Base-by-base conservation (phyloP, 2,797 vertebrate species). In the Malacoctenus gilli region DNA sequence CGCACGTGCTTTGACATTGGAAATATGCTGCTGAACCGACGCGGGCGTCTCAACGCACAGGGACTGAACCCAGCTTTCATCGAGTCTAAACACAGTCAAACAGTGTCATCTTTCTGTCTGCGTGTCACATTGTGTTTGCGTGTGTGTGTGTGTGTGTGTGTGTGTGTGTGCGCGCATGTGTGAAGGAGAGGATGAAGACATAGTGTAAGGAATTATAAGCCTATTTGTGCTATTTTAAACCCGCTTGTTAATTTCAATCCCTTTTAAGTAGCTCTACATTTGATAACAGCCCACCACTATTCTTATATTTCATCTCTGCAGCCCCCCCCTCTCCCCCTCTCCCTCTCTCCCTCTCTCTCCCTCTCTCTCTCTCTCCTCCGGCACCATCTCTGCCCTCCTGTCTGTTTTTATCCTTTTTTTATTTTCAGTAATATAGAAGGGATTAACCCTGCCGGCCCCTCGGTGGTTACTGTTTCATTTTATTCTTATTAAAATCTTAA, bases 401-500 rank as follows among this genome's bases (percentile, higher is more conserved):
- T 91, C 77, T 92, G 83, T 87, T 88, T 88, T 85, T 80, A 82
- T 93, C 88, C 91, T 89, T 92, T 86, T 88, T 91, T 89, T 92
- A 91, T 93, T 92, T 92, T 94, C 93, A 93, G 95, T 94, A 97
- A 98, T 98, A 98, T 98, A 95, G 96, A 94, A 91, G 92, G 96
- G 96, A 98, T 98, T 98, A 98, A 95, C 93, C 95, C 93, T 81
- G 89, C 89, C 90, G 94, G 92, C 94, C 94, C 94, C 93, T 92
- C 72, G 87, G 93, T 94, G 93, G 94, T 93, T 95, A 93, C 95
- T 93, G 91, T 95, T 95, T 96, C 95, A 95, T 96, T 97, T 97
- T 95, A 96, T 95, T 95, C 94, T 98, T 98, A 97, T 97, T 97
- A 96, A 98, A 95, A 96, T 96, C 95, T 93, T 96, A 95, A 94